Conservation (phyloP, 1,140 invertebrate species). For the Hyposmocoma kahamanoa region DNA sequence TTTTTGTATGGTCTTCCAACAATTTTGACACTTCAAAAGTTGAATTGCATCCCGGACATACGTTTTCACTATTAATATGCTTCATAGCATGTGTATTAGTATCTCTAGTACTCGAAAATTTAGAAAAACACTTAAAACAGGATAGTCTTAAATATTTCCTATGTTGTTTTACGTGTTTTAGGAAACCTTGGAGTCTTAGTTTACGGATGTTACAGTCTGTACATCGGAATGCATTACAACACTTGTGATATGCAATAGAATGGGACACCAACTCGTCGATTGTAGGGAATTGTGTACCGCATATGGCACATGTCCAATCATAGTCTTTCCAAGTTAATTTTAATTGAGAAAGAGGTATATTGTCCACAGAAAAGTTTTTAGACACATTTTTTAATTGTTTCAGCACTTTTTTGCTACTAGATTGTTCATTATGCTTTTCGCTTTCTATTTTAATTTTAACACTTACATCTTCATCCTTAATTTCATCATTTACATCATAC, state of each 20-base stretch:
- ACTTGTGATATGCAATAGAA: conserved; percentile 16
- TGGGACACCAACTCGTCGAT: conserved; percentile 14
- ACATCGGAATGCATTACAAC: conserved; percentile 18
- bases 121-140: conserved; percentile 23
- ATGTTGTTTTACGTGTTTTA: conserved; percentile 23
- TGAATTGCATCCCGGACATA: conserved; percentile 24
- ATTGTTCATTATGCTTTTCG: not conserved
- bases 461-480: not conserved
- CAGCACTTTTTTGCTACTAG: not conserved
- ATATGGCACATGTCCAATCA: conserved; percentile 16
- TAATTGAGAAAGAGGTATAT: conserved; percentile 12
- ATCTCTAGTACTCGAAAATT: conserved; percentile 9
- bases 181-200: conserved; percentile 18
- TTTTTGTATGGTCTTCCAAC: conserved; percentile 14
- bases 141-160: conserved; percentile 20
- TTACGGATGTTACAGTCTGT: conserved; percentile 20
- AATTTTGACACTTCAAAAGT: conserved; percentile 17
- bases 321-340: conserved; percentile 22
- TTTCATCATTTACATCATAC: conserved; percentile 9
- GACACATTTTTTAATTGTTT: not conserved
- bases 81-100: conserved; percentile 14
- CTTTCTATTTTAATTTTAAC: not conserved
- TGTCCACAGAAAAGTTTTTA: conserved; percentile 8
- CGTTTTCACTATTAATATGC: conserved; percentile 11
- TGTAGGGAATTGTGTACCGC: conserved; percentile 12